phyloP scores from a whole-genome alignment of 2,113 vertebrate genomes.

The Eclectus roratus region DNA sequence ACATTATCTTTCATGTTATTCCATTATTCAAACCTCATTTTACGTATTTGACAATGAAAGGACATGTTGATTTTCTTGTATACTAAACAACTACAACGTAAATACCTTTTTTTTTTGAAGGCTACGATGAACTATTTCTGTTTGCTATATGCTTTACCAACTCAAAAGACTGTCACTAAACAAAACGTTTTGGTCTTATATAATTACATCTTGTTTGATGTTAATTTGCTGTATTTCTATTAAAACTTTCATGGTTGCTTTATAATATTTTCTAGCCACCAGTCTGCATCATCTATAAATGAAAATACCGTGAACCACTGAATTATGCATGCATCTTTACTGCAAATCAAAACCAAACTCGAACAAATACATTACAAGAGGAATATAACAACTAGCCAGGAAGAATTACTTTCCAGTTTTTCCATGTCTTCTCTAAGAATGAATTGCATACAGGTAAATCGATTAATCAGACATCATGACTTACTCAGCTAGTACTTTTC shows the following conservation, averaged over 20 bases:
- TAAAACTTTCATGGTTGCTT: not conserved
- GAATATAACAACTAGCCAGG: slow-evolving; percentile 15
- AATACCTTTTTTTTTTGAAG: not conserved
- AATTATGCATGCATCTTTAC: slow-evolving; percentile 17
- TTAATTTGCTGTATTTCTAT: slow-evolving; percentile 15
- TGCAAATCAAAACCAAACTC: not conserved
- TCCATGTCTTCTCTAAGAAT: not conserved
- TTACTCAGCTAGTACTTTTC: not conserved
- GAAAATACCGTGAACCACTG: slow-evolving; percentile 10
- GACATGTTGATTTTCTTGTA: not conserved
- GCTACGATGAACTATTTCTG: not conserved
- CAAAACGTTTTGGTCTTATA: not conserved
- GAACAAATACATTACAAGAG: not conserved
- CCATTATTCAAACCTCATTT: slow-evolving; percentile 20
- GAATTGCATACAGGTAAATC: not conserved
- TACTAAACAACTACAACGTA: not conserved
- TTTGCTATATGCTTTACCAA: not conserved
- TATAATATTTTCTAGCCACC: not conserved
- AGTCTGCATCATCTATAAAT: not conserved
- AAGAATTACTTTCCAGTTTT: slow-evolving; percentile 4
- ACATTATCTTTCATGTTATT: not conserved
- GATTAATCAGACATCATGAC: slow-evolving; percentile 68
- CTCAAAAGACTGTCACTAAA: not conserved
- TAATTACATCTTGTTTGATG: not conserved
- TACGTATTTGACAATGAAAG: not conserved